Evolutionary conservation across 2,113 vertebrate genomes (phyloP), one percentile per base, ranked within the genome.

Genomic region (Neogale vison): DNA sequence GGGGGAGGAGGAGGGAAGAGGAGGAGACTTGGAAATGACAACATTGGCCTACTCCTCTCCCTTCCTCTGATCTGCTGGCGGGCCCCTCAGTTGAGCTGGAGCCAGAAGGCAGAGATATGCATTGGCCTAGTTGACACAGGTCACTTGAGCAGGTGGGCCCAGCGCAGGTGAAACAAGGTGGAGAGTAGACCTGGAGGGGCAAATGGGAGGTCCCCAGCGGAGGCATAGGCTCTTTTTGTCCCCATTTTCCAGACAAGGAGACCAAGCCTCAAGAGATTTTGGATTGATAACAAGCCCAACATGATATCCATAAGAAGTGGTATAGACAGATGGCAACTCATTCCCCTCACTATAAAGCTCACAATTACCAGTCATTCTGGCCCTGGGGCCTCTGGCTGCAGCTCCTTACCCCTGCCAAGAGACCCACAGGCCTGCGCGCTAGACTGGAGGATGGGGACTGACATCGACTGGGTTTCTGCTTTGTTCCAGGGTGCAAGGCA

Each of bases 31-130:
- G 9, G 42, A 45, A 59, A 79, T 7, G 36, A 65, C 13, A 0
- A 0, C 6, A 36, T 34, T 21, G 50, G 80, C 20, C 24, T 21
- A 1, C 20, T 31, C 55, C 2, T 39, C 17, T 67, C 29, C 23
- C 24, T 63, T 55, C 67, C 26, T 45, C 34, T 14, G 52, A 14
- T 55, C 80, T 34, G 77, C n/a, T 15, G 4, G 90, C 2, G 3
- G 1, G 0, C 23, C 17, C 9, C 4, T n/a, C 10, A 1, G 59
- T 50, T 59, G 39, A 10, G 5, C 24, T 8, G 29, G 31, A 59
- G 17, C 31, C 50, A n/a, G 76, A 71, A 17, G 76, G n/a, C 3
- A 6, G 42, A 31, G 47, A 45, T 36, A 31, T 36, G 65, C 7
- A 0, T 6, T n/a, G 83, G 39, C 63, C 13, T 9, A 10, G 45